Base-by-base conservation (phyloP, 2,797 vertebrate species). In the Sebastes alutus region DNA sequence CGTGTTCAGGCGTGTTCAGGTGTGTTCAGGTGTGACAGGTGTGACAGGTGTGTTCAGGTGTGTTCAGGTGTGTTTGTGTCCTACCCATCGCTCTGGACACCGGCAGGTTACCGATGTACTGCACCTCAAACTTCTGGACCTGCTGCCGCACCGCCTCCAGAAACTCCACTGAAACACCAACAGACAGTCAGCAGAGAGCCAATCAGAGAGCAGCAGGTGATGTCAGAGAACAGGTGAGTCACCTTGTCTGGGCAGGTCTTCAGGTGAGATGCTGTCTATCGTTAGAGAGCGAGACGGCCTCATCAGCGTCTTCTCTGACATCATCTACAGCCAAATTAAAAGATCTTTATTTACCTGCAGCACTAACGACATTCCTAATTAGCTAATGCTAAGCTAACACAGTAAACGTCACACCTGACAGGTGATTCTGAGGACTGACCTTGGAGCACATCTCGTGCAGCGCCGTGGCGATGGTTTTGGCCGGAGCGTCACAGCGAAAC, bases 401-500 rank as follows among this genome's bases (percentile, higher is more conserved):
- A 1, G 6, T n/a, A 1, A 64, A n/a, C 1, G n/a, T 7, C 9
- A 52, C 16, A 52, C 65, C 42, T 52, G 22, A 20, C 13, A 64
- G 62, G 33, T 64, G 35, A 30, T 0, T 12, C n/a, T 1, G 12
- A 4, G 13, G 13, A 52, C 88, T 85, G 85, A 98, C 98, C 97
- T 99, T 97, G 77, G 97, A 97, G 92, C 97, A 99, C 94, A 99
- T 97, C 70, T 97, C 95, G 0, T 99, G 98, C 58, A 99, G 96
- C 42, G 97, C 96, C 11, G 95, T 96, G 87, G 97, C 97, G 23
- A 99, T 98, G 85, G 97, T 96, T 90, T 98, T 98, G 84, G 98
- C 98, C 1, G 98, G 97, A 81, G 97, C 97, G 0, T 97, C 94
- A 89, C 98, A 99, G 84, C 96, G 97, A 87, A 99, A 99, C 82